Conservation (phyloP, 2,888 invertebrate genomes). For the Pyrocoelia pectoralis region DNA sequence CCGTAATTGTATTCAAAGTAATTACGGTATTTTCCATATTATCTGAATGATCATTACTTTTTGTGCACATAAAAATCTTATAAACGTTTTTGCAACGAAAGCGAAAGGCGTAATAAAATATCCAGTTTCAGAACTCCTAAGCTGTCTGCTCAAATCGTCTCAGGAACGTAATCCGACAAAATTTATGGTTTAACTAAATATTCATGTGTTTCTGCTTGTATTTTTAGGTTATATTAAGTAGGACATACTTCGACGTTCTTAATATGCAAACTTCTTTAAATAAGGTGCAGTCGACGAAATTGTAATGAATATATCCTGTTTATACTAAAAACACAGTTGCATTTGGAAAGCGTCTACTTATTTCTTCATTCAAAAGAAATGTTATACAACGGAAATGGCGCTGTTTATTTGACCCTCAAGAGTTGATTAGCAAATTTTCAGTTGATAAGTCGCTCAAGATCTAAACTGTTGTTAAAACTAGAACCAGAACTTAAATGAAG, state of each 20-base stretch:
- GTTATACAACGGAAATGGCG: too few species aligned
- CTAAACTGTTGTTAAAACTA: too few species aligned
- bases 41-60: conserved; percentile 16
- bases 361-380: too few species aligned
- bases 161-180: conserved; percentile 33
- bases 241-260: conserved; percentile 12
- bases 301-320: too few species aligned
- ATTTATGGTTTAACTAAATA: conserved; percentile 36
- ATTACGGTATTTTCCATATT: neutral
- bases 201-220: conserved; percentile 33
- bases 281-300: too few species aligned
- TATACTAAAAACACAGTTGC: too few species aligned
- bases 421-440: too few species aligned
- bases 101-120: conserved; percentile 34
- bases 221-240: conserved; percentile 23
- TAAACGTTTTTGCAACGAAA: conserved; percentile 29
- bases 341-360: too few species aligned
- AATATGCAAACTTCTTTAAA: too few species aligned
- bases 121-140: conserved; percentile 35
- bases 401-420: too few species aligned
- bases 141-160: conserved; percentile 34
- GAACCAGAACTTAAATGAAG: too few species aligned
- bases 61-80: conserved; percentile 29
- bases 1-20: neutral
- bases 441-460: too few species aligned